Conservation (phyloP, 2,888 invertebrate genomes). For the Lomographa bimaculata region DNA sequence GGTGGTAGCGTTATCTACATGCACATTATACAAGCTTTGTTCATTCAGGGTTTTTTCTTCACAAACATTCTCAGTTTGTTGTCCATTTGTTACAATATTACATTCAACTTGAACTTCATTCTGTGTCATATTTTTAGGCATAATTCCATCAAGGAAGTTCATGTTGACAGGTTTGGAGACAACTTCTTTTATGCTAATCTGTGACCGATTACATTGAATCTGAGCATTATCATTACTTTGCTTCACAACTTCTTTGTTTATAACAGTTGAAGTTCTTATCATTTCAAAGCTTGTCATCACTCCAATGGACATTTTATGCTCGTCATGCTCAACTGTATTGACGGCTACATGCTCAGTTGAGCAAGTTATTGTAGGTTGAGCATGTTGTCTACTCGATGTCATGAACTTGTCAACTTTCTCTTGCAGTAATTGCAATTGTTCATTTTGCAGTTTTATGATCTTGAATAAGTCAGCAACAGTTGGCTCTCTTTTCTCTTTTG, state of each 20-base stretch:
- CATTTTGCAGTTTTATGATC: conserved; percentile 87
- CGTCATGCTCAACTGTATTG: conserved; percentile 58
- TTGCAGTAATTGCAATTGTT: conserved; percentile 85
- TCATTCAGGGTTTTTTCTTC: conserved; percentile 75
- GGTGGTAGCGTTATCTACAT: conserved; percentile 73
- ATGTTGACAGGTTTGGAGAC: conserved; percentile 56
- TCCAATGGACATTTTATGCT: conserved; percentile 86
- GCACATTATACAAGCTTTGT: conserved; percentile 71
- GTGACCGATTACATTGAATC: conserved; percentile 70
- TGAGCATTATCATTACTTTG: conserved; percentile 62
- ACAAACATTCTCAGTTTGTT: conserved; percentile 38
- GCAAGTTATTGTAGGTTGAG: conserved; percentile 48
- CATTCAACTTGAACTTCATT: conserved; percentile 13
- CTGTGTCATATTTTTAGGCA: conserved; percentile 40
- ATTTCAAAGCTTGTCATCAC: conserved; percentile 90
- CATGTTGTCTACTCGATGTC: conserved; percentile 44
- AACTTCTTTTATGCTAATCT: conserved; percentile 71
- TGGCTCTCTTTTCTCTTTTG: conserved; percentile 75
- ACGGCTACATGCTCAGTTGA: conserved; percentile 58
- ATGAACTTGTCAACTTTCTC: conserved; percentile 85
- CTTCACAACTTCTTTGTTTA: conserved; percentile 67
- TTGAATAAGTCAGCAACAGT: conserved; percentile 84
- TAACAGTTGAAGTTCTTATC: conserved; percentile 72
- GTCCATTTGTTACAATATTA: conserved; percentile 5
- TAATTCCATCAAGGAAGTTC: conserved; percentile 75